Evolutionary conservation across 2,888 invertebrate genomes (phyloP).

Genomic region (Cataglyphis albicans): DNA sequence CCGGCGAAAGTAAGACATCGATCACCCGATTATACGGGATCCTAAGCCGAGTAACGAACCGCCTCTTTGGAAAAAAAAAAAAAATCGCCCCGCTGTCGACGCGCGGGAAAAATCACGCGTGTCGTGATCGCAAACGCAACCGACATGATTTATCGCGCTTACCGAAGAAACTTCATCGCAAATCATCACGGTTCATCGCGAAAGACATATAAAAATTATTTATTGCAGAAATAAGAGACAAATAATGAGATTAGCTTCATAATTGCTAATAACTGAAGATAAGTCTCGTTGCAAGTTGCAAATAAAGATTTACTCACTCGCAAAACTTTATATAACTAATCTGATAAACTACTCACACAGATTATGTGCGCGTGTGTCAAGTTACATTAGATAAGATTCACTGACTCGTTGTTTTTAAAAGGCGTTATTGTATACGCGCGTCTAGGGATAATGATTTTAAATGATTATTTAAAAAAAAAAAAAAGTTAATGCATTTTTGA

Average conservation of each 20-base stretch:
- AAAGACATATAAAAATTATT: neutral
- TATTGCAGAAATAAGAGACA: neutral
- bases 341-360: neutral
- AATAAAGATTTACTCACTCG: neutral
- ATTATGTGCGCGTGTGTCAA: neutral
- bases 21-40: constrained; percentile 37
- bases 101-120: neutral
- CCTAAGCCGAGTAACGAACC: constrained; percentile 26
- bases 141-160: constrained; percentile 30
- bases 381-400: neutral
- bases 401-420: neutral
- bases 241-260: neutral
- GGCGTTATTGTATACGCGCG: neutral
- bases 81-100: neutral
- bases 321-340: neutral
- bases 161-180: neutral
- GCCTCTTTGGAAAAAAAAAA: neutral
- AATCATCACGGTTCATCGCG: neutral
- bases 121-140: neutral
- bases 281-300: neutral
- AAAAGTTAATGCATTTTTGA: neutral
- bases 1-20: constrained; percentile 52
- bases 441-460: neutral
- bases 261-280: neutral
- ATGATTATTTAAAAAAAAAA: neutral